Evolutionary conservation across 2,113 vertebrate genomes (phyloP), one percentile per base, ranked within the genome.

Genomic region (Neotragus moschatus): DNA sequence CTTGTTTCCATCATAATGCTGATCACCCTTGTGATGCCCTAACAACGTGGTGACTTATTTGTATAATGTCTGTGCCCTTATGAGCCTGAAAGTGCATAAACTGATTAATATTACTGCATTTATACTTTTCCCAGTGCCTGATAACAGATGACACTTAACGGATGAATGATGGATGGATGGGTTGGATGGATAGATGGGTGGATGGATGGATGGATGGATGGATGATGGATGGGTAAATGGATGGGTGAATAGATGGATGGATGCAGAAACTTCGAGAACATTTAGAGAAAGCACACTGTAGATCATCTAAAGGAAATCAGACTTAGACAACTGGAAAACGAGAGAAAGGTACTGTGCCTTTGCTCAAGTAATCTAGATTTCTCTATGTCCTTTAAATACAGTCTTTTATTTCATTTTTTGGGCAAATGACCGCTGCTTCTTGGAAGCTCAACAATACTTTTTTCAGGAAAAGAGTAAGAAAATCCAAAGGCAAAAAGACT

Each of bases 31-130:
- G 26, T 1, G 26, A 56, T 14, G 14, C 39, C 92, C 51, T 33
- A 19, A 23, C 45, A 15, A 4, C 25, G 11, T 25, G 25, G 26
- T 4, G 26, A 61, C 12, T 75, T 55, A 1, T 0, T 2, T 13
- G 23, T 14, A 30, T 26, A 19, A 25, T 6, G 4, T 25, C 55
- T 73, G 25, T 55, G 30, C 17, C 3, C 6, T 3, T 73, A 2
- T 2, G 51, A 45, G 9, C 45, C 39, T 45, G 36, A 33, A 66
- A 51, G 7, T 7, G 47, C 43, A 5, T 11, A 5, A 17, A 21
- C 49, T 70, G 10, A 10, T 51, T 5, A 9, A 21, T 11, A 10
- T 56, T 5, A 9, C 13, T 4, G 19, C 6, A 5, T 33, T 23
- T 16, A 30, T 8, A n/a, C 2, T 7, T 16, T 15, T 15, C 17